Evolutionary conservation across 2,888 invertebrate species (phyloP).

Genomic region (Rotaria socialis): DNA sequence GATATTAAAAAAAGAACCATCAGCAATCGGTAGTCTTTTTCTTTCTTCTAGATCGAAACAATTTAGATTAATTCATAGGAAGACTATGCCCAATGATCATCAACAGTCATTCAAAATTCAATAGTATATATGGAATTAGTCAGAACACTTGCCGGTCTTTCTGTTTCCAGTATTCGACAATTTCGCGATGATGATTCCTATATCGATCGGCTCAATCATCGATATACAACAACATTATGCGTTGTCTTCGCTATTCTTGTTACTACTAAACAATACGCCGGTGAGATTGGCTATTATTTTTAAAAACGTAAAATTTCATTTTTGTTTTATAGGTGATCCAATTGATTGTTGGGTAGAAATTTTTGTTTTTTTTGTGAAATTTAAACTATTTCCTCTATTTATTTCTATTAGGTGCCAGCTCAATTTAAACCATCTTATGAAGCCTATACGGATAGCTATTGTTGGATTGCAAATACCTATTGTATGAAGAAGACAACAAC

Average conservation of each 20-base stretch:
- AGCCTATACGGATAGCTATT: constrained; percentile 42
- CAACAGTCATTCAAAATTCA: not conserved
- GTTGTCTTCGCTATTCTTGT: constrained; percentile 44
- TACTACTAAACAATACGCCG: constrained; percentile 45
- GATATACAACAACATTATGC: constrained; percentile 43
- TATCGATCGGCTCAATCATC: constrained; percentile 40
- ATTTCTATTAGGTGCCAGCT: constrained; percentile 38
- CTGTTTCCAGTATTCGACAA: constrained; percentile 38
- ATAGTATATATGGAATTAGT: constrained; percentile 8
- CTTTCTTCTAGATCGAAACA: not conserved
- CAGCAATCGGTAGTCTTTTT: not conserved
- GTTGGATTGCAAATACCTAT: constrained; percentile 44
- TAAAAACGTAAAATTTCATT: no score
- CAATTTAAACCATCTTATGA: constrained; percentile 44
- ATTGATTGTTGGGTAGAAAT: constrained; percentile 23
- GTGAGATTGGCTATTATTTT: not conserved
- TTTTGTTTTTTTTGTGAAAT: not conserved
- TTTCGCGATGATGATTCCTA: constrained; percentile 45
- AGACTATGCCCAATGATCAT: constrained; percentile 19
- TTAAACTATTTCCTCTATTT: not conserved
- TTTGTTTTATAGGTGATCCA: not conserved
- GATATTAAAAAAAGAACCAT: no score
- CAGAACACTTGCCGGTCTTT: constrained; percentile 2
- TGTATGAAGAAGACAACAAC: not conserved
- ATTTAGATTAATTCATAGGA: not conserved